Percentiles rank a stretch among this genome's conserved stretches.
Evolutionary conservation across 2,797 vertebrate species (phyloP).

Genomic region (Caiman crocodilus): DNA sequence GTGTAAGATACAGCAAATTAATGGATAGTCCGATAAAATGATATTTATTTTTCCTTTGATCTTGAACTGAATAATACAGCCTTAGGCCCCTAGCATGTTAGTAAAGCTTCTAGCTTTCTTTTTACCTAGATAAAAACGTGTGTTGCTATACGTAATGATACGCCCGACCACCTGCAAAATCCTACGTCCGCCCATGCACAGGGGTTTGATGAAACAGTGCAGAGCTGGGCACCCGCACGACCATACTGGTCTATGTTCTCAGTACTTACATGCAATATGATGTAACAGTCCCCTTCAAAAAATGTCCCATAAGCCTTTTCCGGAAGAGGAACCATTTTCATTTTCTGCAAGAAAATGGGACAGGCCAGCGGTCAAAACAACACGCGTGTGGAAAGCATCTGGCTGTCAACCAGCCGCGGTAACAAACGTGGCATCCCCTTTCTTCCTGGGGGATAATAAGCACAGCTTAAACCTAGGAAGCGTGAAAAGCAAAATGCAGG

Average conservation of each 20-base stretch:
- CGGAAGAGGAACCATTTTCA: slow-evolving; percentile 89
- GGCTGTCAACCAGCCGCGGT: neutral
- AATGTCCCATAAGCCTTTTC: slow-evolving; percentile 89
- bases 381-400: neutral
- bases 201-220: neutral
- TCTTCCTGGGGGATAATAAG: neutral
- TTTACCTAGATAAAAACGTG: no score
- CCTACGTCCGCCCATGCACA: no score
- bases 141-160: no score
- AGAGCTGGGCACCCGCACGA: neutral
- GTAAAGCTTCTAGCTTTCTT: no score
- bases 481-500: neutral
- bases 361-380: neutral
- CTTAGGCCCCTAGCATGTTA: no score
- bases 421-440: neutral
- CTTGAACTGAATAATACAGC: no score
- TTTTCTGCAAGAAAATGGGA: slow-evolving; percentile 81
- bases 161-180: no score
- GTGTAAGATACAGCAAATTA: no score
- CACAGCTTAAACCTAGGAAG: neutral
- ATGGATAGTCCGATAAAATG: no score
- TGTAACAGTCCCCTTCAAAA: slow-evolving; percentile 94
- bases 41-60: no score
- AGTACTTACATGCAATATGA: slow-evolving; percentile 88
- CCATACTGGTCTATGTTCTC: accelerated